These are phyloP conservation scores for Melitaea athalia DNA, from an alignment of 2,888 invertebrate genomes.

Conservation along the genomic window DNA sequence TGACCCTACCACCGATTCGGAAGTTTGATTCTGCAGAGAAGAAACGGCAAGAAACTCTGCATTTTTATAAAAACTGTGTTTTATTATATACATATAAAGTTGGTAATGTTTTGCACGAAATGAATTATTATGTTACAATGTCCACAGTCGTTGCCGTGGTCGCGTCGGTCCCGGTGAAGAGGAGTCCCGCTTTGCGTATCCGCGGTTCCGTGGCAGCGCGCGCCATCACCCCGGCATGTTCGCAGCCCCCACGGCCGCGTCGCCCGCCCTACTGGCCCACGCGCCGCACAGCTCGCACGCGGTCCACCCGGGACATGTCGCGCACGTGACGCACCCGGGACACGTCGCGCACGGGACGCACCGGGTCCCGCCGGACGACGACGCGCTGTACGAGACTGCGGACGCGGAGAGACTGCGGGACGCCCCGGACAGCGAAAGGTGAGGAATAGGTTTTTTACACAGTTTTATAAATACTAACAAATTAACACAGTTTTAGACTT, in stretches of 20 bases:
- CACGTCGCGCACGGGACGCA: conserved; percentile 68
- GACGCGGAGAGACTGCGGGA: conserved; percentile 87
- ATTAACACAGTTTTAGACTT: neutral
- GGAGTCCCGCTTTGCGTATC: conserved; percentile 89
- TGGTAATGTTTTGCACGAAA: neutral
- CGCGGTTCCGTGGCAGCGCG: conserved; percentile 81
- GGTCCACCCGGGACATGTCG: conserved; percentile 53
- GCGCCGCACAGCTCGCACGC: conserved; percentile 66
- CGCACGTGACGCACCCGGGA: conserved; percentile 70
- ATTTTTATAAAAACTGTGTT: too few relatives aligned
- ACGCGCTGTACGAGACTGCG: conserved; percentile 94
- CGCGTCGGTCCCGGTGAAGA: conserved; percentile 80
- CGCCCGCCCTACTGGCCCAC: conserved; percentile 65
- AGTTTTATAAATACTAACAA: neutral
- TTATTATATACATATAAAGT: neutral
- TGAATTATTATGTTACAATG: conserved; percentile 40
- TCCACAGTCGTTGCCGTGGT: conserved; percentile 83
- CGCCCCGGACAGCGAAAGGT: conserved; percentile 95
- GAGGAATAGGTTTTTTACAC: conserved; percentile 52
- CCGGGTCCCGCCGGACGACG: conserved; percentile 84
- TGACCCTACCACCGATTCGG: too few relatives aligned
- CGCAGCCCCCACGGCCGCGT: conserved; percentile 50
- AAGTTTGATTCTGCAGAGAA: too few relatives aligned
- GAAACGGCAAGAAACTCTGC: too few relatives aligned
- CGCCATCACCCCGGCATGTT: conserved; percentile 68